phyloP scores from a whole-genome alignment of 1,140 invertebrate species.

The Aethina tumida region DNA sequence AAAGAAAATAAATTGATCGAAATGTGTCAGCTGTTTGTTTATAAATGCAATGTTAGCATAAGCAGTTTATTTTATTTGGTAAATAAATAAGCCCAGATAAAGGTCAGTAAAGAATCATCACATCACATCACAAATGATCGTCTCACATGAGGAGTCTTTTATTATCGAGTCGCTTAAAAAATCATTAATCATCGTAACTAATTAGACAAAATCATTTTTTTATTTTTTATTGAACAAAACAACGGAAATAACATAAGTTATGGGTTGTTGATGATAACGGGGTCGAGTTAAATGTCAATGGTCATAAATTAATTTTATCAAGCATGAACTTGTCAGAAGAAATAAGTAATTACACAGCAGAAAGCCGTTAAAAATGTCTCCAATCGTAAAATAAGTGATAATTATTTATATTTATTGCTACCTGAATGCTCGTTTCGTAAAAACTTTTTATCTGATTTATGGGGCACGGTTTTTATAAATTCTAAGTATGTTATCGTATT shows the following conservation, averaged over 20 bases:
- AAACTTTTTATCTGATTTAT: too few species aligned
- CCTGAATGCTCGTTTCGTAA: too few species aligned
- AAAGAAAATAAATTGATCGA: too few species aligned
- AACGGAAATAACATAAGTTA: constrained; percentile 24
- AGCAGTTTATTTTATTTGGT: too few species aligned
- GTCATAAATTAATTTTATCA: constrained; percentile 23
- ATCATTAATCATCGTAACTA: constrained; percentile 18
- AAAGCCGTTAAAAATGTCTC: constrained; percentile 16
- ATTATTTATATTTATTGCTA: constrained; percentile 16
- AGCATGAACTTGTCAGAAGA: constrained; percentile 21
- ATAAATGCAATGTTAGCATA: too few species aligned
- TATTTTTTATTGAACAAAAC: constrained; percentile 17
- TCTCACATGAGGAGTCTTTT: constrained; percentile 10
- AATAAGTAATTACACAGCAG: constrained; percentile 19
- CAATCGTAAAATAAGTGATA: constrained; percentile 15
- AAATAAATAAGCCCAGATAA: too few species aligned
- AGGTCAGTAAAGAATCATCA: too few species aligned
- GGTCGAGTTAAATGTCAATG: constrained; percentile 22
- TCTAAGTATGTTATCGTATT: too few species aligned
- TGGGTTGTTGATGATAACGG: constrained; percentile 19
- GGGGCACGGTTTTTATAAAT: too few species aligned
- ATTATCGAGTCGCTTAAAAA: constrained; percentile 11
- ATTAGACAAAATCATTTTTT: constrained; percentile 19
- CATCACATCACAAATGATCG: constrained; percentile 8
- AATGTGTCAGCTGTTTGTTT: too few species aligned